phyloP scores from a whole-genome alignment of 2,888 invertebrate genomes.

The Alitta virens region DNA sequence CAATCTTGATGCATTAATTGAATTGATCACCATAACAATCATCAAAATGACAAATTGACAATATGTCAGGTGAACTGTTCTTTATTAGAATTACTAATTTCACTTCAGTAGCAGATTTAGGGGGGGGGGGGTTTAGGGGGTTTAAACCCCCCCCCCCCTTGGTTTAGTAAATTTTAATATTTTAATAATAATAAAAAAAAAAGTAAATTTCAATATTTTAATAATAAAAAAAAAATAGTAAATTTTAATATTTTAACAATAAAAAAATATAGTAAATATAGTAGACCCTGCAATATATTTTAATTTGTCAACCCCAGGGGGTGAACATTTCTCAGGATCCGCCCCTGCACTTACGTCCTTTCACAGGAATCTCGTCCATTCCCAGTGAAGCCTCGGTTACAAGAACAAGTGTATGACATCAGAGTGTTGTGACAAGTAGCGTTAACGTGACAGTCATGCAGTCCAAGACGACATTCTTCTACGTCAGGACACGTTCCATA shows the following conservation, averaged over 20 bases:
- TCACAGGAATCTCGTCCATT: slow-evolving; percentile 80
- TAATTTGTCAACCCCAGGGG: too few species aligned
- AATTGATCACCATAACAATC: too few species aligned
- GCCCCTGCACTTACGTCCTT: slow-evolving; percentile 67
- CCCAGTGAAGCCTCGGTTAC: slow-evolving; percentile 77
- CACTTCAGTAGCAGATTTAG: too few species aligned
- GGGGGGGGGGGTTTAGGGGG: too few species aligned
- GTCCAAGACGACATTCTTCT: slow-evolving; percentile 83
- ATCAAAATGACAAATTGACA: too few species aligned
- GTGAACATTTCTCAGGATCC: too few species aligned
- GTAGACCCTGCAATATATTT: too few species aligned
- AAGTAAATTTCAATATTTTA: neutral
- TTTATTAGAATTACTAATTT: too few species aligned
- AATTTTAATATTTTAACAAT: neutral
- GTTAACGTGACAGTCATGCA: slow-evolving; percentile 86
- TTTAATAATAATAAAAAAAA: neutral
- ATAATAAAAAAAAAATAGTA: neutral
- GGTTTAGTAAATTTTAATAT: neutral
- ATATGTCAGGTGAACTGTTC: too few species aligned
- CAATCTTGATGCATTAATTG: too few species aligned
- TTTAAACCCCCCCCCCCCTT: too few species aligned
- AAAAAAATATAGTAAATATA: too few species aligned
- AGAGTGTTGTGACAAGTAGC: slow-evolving; percentile 90
- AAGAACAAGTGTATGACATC: slow-evolving; percentile 85
- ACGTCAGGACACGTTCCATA: slow-evolving; percentile 89